Evolutionary conservation across 2,888 invertebrate genomes (phyloP).

Genomic region (Automeris io): DNA sequence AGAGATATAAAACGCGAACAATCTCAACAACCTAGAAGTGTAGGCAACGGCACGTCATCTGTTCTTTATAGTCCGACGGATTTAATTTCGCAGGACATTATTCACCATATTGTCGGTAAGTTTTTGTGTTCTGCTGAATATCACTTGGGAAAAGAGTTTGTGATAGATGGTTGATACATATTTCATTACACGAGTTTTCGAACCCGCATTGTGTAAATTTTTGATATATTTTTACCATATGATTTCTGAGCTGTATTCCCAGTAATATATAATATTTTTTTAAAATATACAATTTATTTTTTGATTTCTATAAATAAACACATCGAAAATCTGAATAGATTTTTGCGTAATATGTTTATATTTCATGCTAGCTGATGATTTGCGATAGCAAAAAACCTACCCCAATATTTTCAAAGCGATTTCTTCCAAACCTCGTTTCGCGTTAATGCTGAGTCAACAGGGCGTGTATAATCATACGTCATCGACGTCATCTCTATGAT

Average conservation of each 20-base stretch:
- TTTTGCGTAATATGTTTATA: no score
- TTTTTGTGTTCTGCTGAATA: slow-evolving; percentile 54
- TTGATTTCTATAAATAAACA: no score
- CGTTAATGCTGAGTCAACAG: slow-evolving; percentile 20
- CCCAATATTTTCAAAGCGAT: neutral
- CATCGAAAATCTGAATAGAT: no score
- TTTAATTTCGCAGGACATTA: slow-evolving; percentile 72
- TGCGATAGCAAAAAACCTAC: no score
- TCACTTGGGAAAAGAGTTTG: slow-evolving; percentile 49
- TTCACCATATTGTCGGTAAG: slow-evolving; percentile 52
- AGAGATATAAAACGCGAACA: slow-evolving; percentile 2
- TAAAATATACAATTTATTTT: no score
- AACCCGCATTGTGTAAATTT: slow-evolving; percentile 1
- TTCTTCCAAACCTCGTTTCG: neutral
- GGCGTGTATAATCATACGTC: slow-evolving; percentile 27
- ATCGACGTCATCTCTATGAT: slow-evolving; percentile 20
- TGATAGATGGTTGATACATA: slow-evolving; percentile 69
- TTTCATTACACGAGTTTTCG: slow-evolving; percentile 46
- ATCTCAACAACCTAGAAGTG: slow-evolving; percentile 26
- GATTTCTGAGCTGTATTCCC: no score
- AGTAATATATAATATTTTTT: no score
- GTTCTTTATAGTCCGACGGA: slow-evolving; percentile 60
- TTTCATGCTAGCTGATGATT: no score
- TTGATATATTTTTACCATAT: neutral
- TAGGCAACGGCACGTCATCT: slow-evolving; percentile 51